Conservation (phyloP, 2,888 invertebrate species). For the Perdita meconis region DNA sequence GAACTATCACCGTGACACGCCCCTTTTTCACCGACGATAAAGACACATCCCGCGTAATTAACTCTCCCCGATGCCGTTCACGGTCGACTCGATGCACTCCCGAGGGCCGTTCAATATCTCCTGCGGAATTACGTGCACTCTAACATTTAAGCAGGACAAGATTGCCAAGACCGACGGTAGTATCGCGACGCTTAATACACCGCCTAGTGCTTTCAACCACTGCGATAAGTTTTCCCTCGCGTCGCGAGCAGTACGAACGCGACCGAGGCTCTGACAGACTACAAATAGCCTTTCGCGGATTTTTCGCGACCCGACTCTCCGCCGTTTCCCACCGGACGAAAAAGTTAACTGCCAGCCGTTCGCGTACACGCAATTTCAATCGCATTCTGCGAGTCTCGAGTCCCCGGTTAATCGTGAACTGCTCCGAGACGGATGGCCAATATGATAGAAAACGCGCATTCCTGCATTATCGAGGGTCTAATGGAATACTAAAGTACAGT, state of each 20-base stretch:
- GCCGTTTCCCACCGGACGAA: neutral
- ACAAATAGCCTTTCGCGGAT: slow-evolving; percentile 47
- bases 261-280: slow-evolving; percentile 46
- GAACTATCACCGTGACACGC: slow-evolving; percentile 60
- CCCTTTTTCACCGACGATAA: slow-evolving; percentile 64
- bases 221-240: slow-evolving; percentile 61
- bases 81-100: slow-evolving; percentile 55
- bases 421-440: slow-evolving; percentile 36
- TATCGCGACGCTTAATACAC: slow-evolving; percentile 52
- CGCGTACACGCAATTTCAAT: slow-evolving; percentile 45
- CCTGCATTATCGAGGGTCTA: slow-evolving; percentile 40
- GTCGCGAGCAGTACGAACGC: slow-evolving; percentile 33
- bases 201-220: slow-evolving; percentile 65
- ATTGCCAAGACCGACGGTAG: slow-evolving; percentile 50
- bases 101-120: slow-evolving; percentile 67
- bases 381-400: slow-evolving; percentile 15
- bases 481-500: slow-evolving; percentile 43
- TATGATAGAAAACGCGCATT: slow-evolving; percentile 23
- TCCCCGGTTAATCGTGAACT: slow-evolving; percentile 44
- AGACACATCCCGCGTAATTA: slow-evolving; percentile 61
- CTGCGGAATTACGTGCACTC: slow-evolving; percentile 66
- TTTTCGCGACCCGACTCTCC: neutral
- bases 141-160: slow-evolving; percentile 58
- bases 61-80: slow-evolving; percentile 47
- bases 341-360: neutral